A percentile compares a stretch with the other conserved stretches of the same genome.
These are phyloP conservation scores for Macroglossus sobrinus DNA, from an alignment of 2,113 vertebrate species.

Conservation along the genomic window DNA sequence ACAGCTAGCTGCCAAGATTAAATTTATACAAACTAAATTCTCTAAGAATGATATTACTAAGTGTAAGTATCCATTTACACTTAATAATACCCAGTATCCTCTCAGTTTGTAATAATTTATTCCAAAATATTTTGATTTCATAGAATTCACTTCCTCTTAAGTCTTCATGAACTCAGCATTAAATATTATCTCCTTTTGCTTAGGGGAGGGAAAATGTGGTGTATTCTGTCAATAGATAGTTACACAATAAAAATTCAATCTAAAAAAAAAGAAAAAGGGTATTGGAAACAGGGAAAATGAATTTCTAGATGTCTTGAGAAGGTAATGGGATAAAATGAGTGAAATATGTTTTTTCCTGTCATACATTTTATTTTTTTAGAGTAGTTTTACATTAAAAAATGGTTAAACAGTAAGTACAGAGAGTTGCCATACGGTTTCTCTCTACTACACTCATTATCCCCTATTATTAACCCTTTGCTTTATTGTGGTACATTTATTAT, in stretches of 20 bases:
- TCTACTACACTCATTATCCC: background rate
- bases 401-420: background rate
- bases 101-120: background rate
- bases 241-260: background rate
- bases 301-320: background rate
- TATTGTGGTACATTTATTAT: background rate
- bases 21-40: background rate
- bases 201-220: background rate
- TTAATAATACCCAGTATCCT: background rate
- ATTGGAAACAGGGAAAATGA: background rate
- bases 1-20: background rate
- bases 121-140: conserved; percentile 10
- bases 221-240: background rate
- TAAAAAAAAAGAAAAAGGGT: background rate
- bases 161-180: background rate
- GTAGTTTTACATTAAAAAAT: background rate
- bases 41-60: background rate
- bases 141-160: background rate
- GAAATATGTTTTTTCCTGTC: background rate
- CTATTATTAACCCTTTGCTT: background rate
- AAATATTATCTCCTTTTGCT: conserved; percentile 6
- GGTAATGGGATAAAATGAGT: background rate
- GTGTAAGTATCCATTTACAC: background rate
- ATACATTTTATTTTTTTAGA: background rate
- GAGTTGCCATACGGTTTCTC: background rate